These are phyloP conservation scores for Danaus melanippus DNA, from an alignment of 1,140 invertebrate genomes.

Conservation along the genomic window DNA sequence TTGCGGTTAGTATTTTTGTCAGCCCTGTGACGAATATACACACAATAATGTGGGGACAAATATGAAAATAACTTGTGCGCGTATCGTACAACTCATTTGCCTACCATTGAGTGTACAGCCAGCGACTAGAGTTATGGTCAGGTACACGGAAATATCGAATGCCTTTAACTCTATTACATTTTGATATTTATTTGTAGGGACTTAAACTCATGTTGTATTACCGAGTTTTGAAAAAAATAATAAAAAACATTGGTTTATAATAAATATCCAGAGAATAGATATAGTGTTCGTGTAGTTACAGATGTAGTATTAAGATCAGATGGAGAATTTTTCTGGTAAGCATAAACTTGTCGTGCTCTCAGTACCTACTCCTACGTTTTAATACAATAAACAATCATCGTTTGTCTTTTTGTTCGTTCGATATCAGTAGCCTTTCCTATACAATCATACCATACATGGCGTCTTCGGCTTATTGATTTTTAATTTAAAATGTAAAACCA, in stretches of 20 bases:
- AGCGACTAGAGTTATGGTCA: neutral
- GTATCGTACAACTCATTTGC: slow-evolving; percentile 70
- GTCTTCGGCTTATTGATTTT: slow-evolving; percentile 47
- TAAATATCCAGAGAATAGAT: no score
- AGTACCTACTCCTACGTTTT: slow-evolving; percentile 45
- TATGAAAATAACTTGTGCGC: slow-evolving; percentile 65
- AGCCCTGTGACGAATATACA: slow-evolving; percentile 53
- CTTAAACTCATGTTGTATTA: no score
- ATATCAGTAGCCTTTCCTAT: slow-evolving; percentile 36
- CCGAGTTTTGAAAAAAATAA: no score
- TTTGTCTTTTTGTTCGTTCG: slow-evolving; percentile 36
- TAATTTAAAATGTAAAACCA: slow-evolving; percentile 22
- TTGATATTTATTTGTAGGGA: no score
- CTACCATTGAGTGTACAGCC: slow-evolving; percentile 45
- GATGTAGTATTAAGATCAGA: no score
- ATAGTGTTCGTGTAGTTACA: no score
- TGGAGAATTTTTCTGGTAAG: neutral
- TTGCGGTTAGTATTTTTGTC: slow-evolving; percentile 15
- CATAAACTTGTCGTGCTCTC: slow-evolving; percentile 18
- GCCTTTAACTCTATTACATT: no score
- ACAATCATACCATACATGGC: slow-evolving; percentile 20
- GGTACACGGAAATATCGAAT: no score
- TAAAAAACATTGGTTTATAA: no score
- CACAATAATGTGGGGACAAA: slow-evolving; percentile 64
- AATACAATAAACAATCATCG: slow-evolving; percentile 56